Evolutionary conservation across 1,140 invertebrate genomes (phyloP), one percentile per base, ranked within the genome.

Genomic region (Drosophila erecta): DNA sequence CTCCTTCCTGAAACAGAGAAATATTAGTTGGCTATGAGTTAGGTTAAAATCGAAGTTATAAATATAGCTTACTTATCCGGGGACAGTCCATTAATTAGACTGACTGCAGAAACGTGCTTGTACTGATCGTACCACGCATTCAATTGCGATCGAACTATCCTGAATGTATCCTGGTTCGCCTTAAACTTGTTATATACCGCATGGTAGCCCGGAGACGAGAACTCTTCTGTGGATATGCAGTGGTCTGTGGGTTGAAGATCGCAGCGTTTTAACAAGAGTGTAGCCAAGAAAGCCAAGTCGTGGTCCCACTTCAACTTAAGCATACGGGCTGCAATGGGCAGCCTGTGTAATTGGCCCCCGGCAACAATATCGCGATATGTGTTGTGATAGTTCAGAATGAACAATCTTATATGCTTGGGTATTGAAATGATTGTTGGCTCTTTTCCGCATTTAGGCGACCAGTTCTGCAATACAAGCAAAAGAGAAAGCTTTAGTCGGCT

Each of bases 111-210:
- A 2, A 27, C 11, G n/a, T 24, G 14, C 6, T 41, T 56, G 1
- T 56, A 30, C 38, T 56, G 24, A 17, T 56, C 38, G 38, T 44
- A 56, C 54, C 54, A 56, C 11, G n/a, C 7, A 14, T 44, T 14
- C 6, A 56, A 24, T 24, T 56, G 54, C 0, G 54, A 56, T 44
- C 38, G 27, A 3, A 56, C 6, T 15, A 56, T 20, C 12, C 24
- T 44, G 38, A 12, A 20, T 1, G n/a, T 2, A 20, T 30, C 8
- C 27, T 30, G n/a, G 2, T 30, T 44, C 11, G 2, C 27, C n/a
- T 43, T 56, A 12, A 44, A 56, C 38, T 56, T 43, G 15, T 44
- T 43, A 38, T 44, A 56, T 7, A 20, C 54, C 4, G 12, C 5
- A 30, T 56, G 24, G 3, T 8, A 30, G 3, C 54, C 14, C 3